Base-by-base conservation (phyloP, 2,888 invertebrate species). In the Drosophila leonis region DNA sequence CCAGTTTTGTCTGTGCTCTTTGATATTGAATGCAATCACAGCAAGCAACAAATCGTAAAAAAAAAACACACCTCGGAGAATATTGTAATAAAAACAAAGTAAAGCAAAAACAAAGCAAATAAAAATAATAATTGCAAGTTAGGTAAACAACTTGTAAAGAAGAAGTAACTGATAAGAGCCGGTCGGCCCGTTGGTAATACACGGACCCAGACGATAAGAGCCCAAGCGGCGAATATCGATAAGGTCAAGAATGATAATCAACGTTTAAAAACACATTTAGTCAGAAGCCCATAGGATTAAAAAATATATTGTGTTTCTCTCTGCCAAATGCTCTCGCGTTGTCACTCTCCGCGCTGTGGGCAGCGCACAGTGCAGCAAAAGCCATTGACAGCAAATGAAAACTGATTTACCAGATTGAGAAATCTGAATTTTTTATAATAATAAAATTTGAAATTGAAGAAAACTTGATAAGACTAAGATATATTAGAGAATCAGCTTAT, bases 261-360 rank as follows among this genome's bases (percentile, higher is more conserved):
- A 54, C 66, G 56, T 60, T 81, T 68, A 59, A 71, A 78, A 84
- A 78, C 70, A 72, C 65, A 83, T 66, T 63, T 63, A 41, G 41
- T 55, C 49, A 35, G 27, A 31, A 39, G 48, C 15, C 57, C 52
- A 18, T 63, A 46, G 57, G 65, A 72, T 72, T 72, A 15, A 13
- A 31, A 39, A 12, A 46, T 55, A 41, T 42, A 35, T 41, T 29
- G 24, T 54, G 13, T 15, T 42, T 7, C 56, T 44, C 56, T 52
- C 13, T 54, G 37, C 13, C 7, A 18, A 42, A 27, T 29, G 41
- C 27, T 44, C 46, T 27, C 18, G 1, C 18, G n/a, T 15, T 48
- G 6, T 31, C 37, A 29, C 48, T 69, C 29, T 70, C 13, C 31
- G 15, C 13, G 18, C 18, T 60, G 13, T 13, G 33, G 13, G 13